A percentile compares a stretch with the other conserved stretches of the same genome.
phyloP scores from a whole-genome alignment of 2,797 vertebrate genomes.

The Sebastes itinus region DNA sequence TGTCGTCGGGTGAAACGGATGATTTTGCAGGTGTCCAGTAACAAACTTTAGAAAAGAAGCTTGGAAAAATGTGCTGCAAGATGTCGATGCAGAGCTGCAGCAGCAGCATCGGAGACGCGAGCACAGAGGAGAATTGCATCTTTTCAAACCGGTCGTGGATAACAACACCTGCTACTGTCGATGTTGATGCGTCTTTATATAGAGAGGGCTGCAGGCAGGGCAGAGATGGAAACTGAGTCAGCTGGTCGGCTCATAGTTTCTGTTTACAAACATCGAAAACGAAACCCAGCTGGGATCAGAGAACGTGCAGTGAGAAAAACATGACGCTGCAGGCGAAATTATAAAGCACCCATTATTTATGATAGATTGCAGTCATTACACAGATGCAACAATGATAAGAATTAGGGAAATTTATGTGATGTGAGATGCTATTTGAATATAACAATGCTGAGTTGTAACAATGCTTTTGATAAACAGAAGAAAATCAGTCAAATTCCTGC shows the following conservation, averaged over 20 bases:
- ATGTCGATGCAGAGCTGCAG: constrained; percentile 56
- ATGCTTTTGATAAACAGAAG: not conserved
- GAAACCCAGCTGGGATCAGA: constrained; percentile 21
- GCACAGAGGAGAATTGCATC: constrained; percentile 41
- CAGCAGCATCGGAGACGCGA: constrained; percentile 37
- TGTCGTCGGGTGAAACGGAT: not conserved
- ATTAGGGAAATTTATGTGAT: not conserved
- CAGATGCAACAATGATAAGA: not conserved
- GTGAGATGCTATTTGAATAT: not conserved
- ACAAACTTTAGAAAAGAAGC: constrained; percentile 1
- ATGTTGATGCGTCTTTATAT: not conserved
- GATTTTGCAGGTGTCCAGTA: constrained; percentile 8
- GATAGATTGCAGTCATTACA: not conserved
- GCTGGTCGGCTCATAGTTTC: constrained; percentile 37
- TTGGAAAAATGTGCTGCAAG: constrained; percentile 29
- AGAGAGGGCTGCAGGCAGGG: not conserved
- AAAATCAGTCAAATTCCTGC: not conserved
- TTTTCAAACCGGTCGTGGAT: rapidly evolving
- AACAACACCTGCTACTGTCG: no score
- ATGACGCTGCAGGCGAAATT: no score
- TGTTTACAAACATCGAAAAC: constrained; percentile 56
- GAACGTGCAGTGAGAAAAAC: not conserved
- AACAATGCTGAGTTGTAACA: not conserved
- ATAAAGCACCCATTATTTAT: not conserved
- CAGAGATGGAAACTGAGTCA: rapidly evolving